These are phyloP conservation scores for Fregata magnificens DNA, from an alignment of 2,113 vertebrate species.

Conservation along the genomic window DNA sequence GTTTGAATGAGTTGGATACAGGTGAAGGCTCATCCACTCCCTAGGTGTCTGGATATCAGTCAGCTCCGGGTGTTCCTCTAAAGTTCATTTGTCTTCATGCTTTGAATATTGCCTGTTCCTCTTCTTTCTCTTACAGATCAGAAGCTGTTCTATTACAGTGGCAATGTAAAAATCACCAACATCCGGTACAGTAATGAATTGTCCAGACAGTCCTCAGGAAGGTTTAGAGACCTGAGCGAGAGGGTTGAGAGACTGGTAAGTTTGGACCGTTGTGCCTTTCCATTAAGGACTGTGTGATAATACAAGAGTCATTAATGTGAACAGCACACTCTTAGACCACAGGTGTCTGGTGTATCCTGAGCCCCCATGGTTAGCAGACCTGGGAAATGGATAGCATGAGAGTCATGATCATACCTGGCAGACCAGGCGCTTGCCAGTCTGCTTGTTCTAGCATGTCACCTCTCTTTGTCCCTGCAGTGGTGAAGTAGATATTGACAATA, in stretches of 20 bases:
- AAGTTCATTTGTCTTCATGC: not conserved
- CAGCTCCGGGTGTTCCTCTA: not conserved
- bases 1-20: not conserved
- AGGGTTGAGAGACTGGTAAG: slow-evolving; percentile 77
- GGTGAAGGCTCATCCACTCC: not conserved
- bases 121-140: slow-evolving; percentile 64
- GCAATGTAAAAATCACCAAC: slow-evolving; percentile 64
- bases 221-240: slow-evolving; percentile 65
- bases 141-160: slow-evolving; percentile 71
- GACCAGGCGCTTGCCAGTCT: not conserved
- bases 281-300: not conserved
- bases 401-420: not conserved
- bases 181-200: slow-evolving; percentile 62
- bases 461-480: not conserved
- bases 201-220: slow-evolving; percentile 64
- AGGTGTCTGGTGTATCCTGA: not conserved
- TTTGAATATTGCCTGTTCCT: not conserved
- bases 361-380: not conserved
- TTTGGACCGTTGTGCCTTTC: not conserved
- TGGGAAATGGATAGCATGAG: not conserved
- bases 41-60: not conserved
- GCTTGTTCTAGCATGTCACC: not conserved
- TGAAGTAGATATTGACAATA: not conserved
- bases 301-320: not conserved
- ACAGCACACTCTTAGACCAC: not conserved